phyloP scores from a whole-genome alignment of 2,113 vertebrate species.

The Pollachius pollachius region DNA sequence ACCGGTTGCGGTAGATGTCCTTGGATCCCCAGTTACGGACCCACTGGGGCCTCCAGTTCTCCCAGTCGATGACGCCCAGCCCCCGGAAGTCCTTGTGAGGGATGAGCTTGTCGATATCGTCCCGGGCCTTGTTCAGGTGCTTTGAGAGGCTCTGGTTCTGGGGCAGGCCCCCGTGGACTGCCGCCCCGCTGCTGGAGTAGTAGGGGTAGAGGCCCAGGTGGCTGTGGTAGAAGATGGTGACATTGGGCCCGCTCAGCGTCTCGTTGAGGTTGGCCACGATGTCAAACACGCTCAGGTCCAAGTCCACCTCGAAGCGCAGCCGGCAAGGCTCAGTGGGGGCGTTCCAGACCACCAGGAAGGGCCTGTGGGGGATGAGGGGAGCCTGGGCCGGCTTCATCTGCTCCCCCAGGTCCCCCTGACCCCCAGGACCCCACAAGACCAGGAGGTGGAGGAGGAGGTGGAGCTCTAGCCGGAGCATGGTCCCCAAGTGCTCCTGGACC shows the following conservation, averaged over 20 bases:
- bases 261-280: constrained; percentile 85
- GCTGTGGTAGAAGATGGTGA: constrained; percentile 89
- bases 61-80: constrained; percentile 89
- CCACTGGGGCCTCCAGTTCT: constrained; percentile 91
- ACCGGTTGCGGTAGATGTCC: constrained; percentile 83
- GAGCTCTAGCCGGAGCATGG: constrained; percentile 59
- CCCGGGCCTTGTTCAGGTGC: constrained; percentile 80
- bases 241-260: constrained; percentile 82
- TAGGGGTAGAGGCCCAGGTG: constrained; percentile 87
- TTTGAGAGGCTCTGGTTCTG: constrained; percentile 84
- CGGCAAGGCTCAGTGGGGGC: constrained; percentile 82
- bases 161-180: constrained; percentile 84
- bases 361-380: constrained; percentile 76
- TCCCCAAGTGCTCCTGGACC: constrained; percentile 42
- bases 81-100: constrained; percentile 82
- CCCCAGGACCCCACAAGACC: constrained; percentile 33
- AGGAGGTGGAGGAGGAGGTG: constrained; percentile 40
- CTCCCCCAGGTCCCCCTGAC: constrained; percentile 26
- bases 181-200: constrained; percentile 71
- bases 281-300: constrained; percentile 84
- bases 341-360: constrained; percentile 88
- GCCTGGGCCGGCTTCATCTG: constrained; percentile 66
- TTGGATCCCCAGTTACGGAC: constrained; percentile 88
- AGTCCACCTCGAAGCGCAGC: constrained; percentile 81
- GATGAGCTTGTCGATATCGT: constrained; percentile 79